A percentile compares a stretch with the other conserved stretches of the same genome.
Conservation (phyloP, 2,797 vertebrate species). For the Picus viridis region DNA sequence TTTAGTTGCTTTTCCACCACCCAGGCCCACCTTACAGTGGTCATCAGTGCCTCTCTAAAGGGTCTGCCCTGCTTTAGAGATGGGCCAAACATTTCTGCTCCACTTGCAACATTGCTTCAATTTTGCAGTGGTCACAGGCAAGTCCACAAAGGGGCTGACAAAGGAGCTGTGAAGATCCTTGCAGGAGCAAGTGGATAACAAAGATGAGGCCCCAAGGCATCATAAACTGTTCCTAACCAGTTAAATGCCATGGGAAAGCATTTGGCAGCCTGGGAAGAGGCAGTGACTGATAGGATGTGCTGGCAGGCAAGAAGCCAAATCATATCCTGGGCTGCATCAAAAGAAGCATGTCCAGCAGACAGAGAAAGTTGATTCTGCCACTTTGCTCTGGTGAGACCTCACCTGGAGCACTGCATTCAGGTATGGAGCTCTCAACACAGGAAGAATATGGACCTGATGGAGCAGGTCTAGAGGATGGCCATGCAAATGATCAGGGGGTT, state of each 20-base stretch:
- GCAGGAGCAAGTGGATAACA: not conserved
- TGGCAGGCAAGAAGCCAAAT: too few species aligned
- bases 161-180: not conserved
- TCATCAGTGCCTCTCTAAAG: not conserved
- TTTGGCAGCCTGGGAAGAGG: not conserved
- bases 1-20: not conserved
- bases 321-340: too few species aligned
- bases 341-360: too few species aligned
- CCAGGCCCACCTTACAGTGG: not conserved
- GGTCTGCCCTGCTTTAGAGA: not conserved
- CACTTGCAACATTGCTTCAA: not conserved
- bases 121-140: not conserved
- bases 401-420: too few species aligned
- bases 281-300: not conserved
- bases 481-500: too few species aligned
- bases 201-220: not conserved
- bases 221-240: not conserved
- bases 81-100: not conserved
- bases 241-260: not conserved
- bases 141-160: accelerated
- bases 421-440: too few species aligned
- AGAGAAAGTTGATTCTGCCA: too few species aligned
- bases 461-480: too few species aligned
- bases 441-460: too few species aligned
- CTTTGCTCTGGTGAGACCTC: too few species aligned